Evolutionary conservation across 1,140 invertebrate genomes (phyloP), one percentile per base, ranked within the genome.

Genomic region (Drosophila pallidifrons): DNA sequence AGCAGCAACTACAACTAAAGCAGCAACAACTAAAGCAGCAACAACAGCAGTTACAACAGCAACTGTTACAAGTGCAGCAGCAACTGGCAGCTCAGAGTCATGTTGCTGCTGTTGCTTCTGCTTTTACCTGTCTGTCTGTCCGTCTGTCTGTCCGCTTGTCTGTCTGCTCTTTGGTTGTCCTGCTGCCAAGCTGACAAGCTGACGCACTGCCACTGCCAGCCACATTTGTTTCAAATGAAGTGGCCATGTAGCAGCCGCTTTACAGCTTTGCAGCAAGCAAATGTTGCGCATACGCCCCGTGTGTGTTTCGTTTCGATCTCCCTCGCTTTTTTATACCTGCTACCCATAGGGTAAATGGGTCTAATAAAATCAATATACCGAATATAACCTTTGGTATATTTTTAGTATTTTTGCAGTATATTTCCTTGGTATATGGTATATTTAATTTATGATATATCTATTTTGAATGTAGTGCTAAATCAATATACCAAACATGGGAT

Each of bases 221-320:
- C 65, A 64, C 72, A 81, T 77, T 85, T 85, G 80, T 13, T 66
- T 73, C 38, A 79, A 75, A 65, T 75, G 64, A 25, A 25, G 20
- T 25, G 20, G 20, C 20, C 20, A 25, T 25, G 10, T 15, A 45
- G 58, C 28, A 45, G 32, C 13, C 15, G 55, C 38, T 67, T 16
- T 30, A 30, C 32, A 43, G 13, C 54, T 43, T 6, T 16, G 10
- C 25, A 52, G 58, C 58, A 47, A 43, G 6, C 15, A 13, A 30
- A 71, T 70, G 52, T 70, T 75, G 59, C 67, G 13, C 52, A 75
- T 75, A 75, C 72, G 67, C 43, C 59, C 66, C 67, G 20, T 58
- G 46, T 61, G 11, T 45, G 6, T 4, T 25, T 0, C 20, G 20
- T 25, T 25, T 3, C 20, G 20, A 3, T 25, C 20, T 25, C 20